Base-by-base conservation (phyloP, 2,888 invertebrate species). In the Temnothorax rugatulus region DNA sequence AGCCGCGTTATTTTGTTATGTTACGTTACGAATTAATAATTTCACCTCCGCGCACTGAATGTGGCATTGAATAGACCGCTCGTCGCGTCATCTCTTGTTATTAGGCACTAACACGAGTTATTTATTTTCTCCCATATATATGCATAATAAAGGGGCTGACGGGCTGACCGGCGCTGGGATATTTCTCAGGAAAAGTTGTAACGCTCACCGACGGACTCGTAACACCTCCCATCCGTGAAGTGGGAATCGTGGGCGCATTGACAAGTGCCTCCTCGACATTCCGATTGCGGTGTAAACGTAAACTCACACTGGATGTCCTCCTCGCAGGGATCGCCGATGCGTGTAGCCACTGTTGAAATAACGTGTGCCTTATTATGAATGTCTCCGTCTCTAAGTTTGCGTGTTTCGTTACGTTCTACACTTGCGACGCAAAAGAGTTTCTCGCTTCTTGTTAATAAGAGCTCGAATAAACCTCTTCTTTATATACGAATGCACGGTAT, bases 271-370 rank as follows among this genome's bases (percentile, higher is more conserved):
- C 92, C 90, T 79, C 90, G 86, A 89, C 95, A 95, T 89, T 94
- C 93, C 59, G 95, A 93, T 83, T 93, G 92, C 41, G 92, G 90
- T 54, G 94, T 93, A 90, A 95, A 94, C 86, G 93, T 94, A 77
- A 93, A 90, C 66, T 86, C 91, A 88, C 95, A 95, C 85, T 95
- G 95, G 25, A 93, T 88, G 86, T 95, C 91, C 85, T 92, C 92
- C 44, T 87, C 88, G 86, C 95, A 95, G 1, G 91, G 85, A 83
- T 95, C 95, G 38, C 93, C 93, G 75, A 95, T 89, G 47, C 88
- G 85, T 54, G 86, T 87, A 8, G 94, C 94, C 79, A 93, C 94
- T 94, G 89, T 44, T 21, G 25, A 25, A 61, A 73, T 25, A 73
- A 61, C 34, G 9, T 52, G 29, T 29, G 29, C 18, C 34, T 18